phyloP scores from a whole-genome alignment of 2,113 vertebrate species.

The Centropus unirufus region DNA sequence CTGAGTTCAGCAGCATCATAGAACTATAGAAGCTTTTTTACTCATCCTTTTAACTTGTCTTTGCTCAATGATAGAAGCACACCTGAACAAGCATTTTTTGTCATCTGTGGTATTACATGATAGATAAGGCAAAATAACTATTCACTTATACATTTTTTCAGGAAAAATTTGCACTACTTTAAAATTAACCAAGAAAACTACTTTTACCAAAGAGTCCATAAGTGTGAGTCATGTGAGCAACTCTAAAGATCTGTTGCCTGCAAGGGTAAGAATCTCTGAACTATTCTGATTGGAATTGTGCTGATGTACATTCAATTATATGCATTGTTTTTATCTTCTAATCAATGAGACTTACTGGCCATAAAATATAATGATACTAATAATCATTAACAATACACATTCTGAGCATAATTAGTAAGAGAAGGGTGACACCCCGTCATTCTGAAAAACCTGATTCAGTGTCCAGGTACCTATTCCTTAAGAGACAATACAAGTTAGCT shows the following conservation, averaged over 20 bases:
- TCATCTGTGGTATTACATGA: not conserved
- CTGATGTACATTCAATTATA: not conserved
- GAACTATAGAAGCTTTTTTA: not conserved
- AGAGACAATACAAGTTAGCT: not conserved
- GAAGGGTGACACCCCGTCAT: not conserved
- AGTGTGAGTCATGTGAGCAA: accelerated
- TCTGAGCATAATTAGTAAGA: not conserved
- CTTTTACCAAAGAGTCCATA: not conserved
- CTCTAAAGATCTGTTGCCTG: not conserved
- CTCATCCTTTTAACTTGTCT: not conserved
- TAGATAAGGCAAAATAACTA: not conserved
- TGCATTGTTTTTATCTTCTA: not conserved
- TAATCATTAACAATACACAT: not conserved
- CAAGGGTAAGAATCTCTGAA: not conserved
- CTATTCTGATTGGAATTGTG: not conserved
- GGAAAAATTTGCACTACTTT: not conserved
- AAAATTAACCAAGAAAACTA: not conserved
- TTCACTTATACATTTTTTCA: not conserved
- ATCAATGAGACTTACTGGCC: not conserved
- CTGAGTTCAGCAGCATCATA: not conserved
- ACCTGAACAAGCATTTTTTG: slow-evolving; percentile 18
- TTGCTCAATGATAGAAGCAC: not conserved
- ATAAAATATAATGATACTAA: not conserved
- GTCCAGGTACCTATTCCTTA: not conserved
- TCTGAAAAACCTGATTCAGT: not conserved